Evolutionary conservation across 2,888 invertebrate genomes (phyloP), one percentile per base, ranked within the genome.

Genomic region (Sinohyriopsis cumingii): DNA sequence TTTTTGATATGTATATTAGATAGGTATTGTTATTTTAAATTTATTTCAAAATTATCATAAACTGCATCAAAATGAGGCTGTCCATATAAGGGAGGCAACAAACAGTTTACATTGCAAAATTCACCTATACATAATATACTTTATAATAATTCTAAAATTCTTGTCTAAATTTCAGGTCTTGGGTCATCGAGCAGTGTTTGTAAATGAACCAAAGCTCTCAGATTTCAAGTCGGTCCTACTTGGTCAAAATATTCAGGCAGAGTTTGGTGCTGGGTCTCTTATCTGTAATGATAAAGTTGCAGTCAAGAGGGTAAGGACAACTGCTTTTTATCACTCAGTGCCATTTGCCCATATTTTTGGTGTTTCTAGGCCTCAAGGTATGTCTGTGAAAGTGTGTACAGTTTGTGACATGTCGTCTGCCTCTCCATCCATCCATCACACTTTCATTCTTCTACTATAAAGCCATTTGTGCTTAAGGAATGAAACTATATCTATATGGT

Each of bases 221-320:
- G 96, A 99, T 85, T 95, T 97, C 83, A 96, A 96, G 86, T 94
- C 95, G 90, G 82, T 90, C 18, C 83, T 91, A 61, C 80, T 88
- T 67, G 87, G 87, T 63, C 90, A 93, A 82, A 95, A 94, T 80
- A 94, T 96, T 71, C 91, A 92, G 75, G 95, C 96, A 0, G 98
- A 99, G 90, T 95, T 98, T 90, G 94, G 94, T 45, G 95, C 94
- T 33, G 98, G 98, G 62, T 95, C 96, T 15, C 92, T 99, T 3
- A 96, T 97, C 93, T 98, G 98, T 91, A 96, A 96, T 87, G 95
- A 96, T 57, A 94, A 94, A 0, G 93, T 98, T 67, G 97, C 98
- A 7, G 93, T 99, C 61, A 92, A 96, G 84, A 93, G 95, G 91
- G 95, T 95, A 90, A 89, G 91, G 15, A 45, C 9, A 15, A 45